Base-by-base conservation (phyloP, 1,140 invertebrate species). In the Drosophila hydei region DNA sequence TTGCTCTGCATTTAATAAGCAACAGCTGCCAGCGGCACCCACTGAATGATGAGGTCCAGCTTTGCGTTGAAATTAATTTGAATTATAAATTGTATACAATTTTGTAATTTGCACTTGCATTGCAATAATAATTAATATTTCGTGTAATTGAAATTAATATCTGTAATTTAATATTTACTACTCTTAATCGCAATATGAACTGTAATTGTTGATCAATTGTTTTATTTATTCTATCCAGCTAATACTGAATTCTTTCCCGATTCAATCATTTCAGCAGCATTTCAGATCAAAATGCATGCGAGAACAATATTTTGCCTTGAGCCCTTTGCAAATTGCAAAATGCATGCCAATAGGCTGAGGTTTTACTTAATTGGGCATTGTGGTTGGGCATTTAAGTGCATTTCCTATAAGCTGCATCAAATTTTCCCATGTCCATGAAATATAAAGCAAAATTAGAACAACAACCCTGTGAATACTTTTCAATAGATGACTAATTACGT, bases 401-500 rank as follows among this genome's bases (percentile, higher is more conserved):
- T 78, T 78, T 75, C 51, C 60, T 38, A 47, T 38, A 16, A 59
- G 16, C 30, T 7, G 60, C 60, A 45, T 59, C 23, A 43, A 45
- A 50, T 42, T 72, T 83, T 83, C 79, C 75, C 79, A 78, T 55
- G 63, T 33, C 30, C 48, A 50, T 63, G 59, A 42, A 62, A 77
- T 67, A 36, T 45, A 18, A 36, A 71, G 38, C 58, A 50, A 59
- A 72, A 70, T 23, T 47, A 67, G 65, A 36, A 58, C 72, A 73
- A 27, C 75, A 77, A 79, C 71, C 80, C 65, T 40, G 40, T 56
- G 67, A 52, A 74, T 36, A 51, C 40, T 79, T 70, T 79, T 72
- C 65, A 79, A 75, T 81, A 69, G 74, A 69, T 76, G 78, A 88
- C 81, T 87, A 88, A 87, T 87, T 87, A 87, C 83, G 81, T 87